A percentile compares a stretch with the other conserved stretches of the same genome.
Conservation (phyloP, 2,888 invertebrate species). For the Cryptocheilus praepositus region DNA sequence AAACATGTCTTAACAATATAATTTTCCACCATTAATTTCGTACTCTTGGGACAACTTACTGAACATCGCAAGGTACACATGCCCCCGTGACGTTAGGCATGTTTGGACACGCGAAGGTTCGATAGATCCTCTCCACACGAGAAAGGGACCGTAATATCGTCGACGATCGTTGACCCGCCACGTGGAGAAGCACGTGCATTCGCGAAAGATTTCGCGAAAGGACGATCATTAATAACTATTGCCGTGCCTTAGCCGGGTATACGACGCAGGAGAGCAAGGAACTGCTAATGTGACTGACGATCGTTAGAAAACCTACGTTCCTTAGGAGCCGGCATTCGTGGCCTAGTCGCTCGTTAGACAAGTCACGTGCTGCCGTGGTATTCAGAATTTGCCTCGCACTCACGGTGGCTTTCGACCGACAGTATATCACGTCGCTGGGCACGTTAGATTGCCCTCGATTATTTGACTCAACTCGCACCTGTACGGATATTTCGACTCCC, state of each 20-base stretch:
- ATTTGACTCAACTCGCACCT: too few relatives aligned
- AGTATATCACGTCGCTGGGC: neutral
- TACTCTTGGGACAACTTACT: too few relatives aligned
- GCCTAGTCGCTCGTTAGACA: conserved; percentile 32
- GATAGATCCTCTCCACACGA: conserved; percentile 10
- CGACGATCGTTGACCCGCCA: conserved; percentile 42
- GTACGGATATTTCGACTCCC: too few relatives aligned
- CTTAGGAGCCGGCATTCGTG: conserved; percentile 25
- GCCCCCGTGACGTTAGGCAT: neutral
- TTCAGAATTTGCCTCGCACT: conserved; percentile 21
- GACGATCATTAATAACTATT: conserved; percentile 32
- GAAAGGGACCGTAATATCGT: conserved; percentile 5
- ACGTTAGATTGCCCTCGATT: conserved; percentile 3
- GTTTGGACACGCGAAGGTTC: neutral
- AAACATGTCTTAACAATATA: too few relatives aligned
- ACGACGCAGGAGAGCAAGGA: conserved; percentile 27
- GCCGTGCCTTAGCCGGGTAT: neutral
- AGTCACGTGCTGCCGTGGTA: conserved; percentile 27
- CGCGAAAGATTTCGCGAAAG: conserved; percentile 28
- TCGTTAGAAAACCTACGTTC: conserved; percentile 34
- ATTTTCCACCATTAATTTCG: too few relatives aligned
- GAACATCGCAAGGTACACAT: too few relatives aligned
- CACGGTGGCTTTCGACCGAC: conserved; percentile 1
- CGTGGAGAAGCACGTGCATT: conserved; percentile 56
- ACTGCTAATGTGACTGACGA: conserved; percentile 29